Percentiles rank a stretch among this genome's conserved stretches.
These are phyloP conservation scores for Microcaecilia unicolor DNA, from an alignment of 2,797 vertebrate genomes.

Conservation along the genomic window DNA sequence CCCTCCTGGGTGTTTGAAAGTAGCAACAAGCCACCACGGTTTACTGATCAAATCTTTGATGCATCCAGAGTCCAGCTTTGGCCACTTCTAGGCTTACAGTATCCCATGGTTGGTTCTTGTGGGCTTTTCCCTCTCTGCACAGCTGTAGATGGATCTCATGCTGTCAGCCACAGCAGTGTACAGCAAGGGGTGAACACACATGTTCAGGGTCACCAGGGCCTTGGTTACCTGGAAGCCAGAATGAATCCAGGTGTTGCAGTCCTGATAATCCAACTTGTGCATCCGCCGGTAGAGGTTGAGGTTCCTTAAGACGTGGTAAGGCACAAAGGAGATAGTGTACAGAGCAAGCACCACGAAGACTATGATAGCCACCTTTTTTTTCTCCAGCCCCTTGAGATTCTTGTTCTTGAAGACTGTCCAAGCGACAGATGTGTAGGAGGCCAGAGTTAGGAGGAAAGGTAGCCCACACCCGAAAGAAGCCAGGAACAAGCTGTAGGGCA, in stretches of 20 bases:
- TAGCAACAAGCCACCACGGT: too few species aligned
- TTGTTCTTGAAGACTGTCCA: conserved; percentile 47
- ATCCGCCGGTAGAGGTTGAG: conserved; percentile 24
- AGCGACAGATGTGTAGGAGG: conserved; percentile 52
- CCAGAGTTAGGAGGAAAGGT: conserved; percentile 62
- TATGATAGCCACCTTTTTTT: conserved; percentile 53
- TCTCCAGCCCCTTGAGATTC: conserved; percentile 41
- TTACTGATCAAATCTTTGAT: too few species aligned
- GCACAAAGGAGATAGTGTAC: conserved; percentile 64
- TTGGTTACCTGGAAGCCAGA: conserved; percentile 53
- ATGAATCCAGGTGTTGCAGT: neutral
- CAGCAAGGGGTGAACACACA: conserved; percentile 74
- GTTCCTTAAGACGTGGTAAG: conserved; percentile 54
- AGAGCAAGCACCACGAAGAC: conserved; percentile 48
- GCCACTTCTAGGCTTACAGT: neutral
- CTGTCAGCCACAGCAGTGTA: conserved; percentile 65
- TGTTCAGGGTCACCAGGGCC: conserved; percentile 61
- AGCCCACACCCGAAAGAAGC: conserved; percentile 51
- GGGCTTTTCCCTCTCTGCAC: neutral
- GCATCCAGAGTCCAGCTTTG: too few species aligned
- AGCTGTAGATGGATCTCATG: conserved; percentile 24
- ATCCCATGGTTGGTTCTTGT: neutral
- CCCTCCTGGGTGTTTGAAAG: neutral
- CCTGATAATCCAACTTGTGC: fast-evolving
- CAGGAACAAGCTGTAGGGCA: conserved; percentile 48